A percentile compares a stretch with the other conserved stretches of the same genome.
These are phyloP conservation scores for Microplitis mediator DNA, from an alignment of 1,140 invertebrate species.

Conservation along the genomic window DNA sequence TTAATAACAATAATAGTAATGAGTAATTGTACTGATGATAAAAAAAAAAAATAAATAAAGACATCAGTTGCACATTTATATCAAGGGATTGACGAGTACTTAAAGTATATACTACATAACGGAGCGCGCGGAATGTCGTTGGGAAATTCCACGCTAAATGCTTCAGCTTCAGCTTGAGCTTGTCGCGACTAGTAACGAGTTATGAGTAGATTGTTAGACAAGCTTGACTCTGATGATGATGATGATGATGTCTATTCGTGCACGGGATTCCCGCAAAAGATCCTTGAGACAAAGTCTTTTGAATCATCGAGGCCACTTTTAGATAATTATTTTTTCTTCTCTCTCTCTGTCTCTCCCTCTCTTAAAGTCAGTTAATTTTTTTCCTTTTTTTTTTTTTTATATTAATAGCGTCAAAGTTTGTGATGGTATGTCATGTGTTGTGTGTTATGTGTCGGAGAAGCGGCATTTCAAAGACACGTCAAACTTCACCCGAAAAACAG, in stretches of 20 bases:
- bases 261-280: not conserved
- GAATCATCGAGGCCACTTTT: not conserved
- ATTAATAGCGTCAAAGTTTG: not conserved
- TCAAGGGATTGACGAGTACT: not conserved
- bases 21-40: too few species aligned
- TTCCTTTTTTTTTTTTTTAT: too few species aligned
- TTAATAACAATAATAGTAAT: too few species aligned
- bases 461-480: slow-evolving; percentile 5
- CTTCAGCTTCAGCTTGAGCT: not conserved
- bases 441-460: not conserved
- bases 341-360: too few species aligned
- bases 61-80: too few species aligned
- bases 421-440: not conserved
- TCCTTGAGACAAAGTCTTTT: not conserved
- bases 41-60: too few species aligned
- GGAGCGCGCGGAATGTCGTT: slow-evolving; percentile 28
- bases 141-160: slow-evolving; percentile 25
- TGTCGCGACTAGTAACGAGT: not conserved
- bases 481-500: slow-evolving; percentile 1
- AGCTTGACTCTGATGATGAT: not conserved
- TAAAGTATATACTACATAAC: not conserved
- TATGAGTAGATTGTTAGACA: not conserved
- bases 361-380: too few species aligned
- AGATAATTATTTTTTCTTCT: not conserved
- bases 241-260: too few species aligned